phyloP scores from a whole-genome alignment of 1,140 invertebrate species.

The Zaprionus taronus region DNA sequence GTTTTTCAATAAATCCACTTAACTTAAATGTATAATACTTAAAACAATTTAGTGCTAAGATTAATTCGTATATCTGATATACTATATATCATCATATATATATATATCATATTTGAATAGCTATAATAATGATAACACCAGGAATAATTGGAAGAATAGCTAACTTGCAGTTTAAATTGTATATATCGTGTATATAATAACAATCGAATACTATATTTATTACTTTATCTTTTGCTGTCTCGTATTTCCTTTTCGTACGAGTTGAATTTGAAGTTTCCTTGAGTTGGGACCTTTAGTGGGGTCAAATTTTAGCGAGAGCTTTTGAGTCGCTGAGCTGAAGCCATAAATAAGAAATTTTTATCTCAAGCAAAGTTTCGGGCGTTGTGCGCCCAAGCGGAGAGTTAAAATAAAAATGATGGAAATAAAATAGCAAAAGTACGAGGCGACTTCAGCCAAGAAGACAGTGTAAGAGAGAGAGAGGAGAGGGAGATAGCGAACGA shows the following conservation, averaged over 20 bases:
- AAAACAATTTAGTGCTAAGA: too few relatives aligned
- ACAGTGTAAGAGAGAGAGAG: background rate
- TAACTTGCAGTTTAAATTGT: background rate
- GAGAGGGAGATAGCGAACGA: conserved; percentile 31
- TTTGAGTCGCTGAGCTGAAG: conserved; percentile 44
- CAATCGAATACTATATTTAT: background rate
- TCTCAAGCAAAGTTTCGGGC: conserved; percentile 72
- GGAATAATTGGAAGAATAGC: too few relatives aligned
- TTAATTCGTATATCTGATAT: too few relatives aligned
- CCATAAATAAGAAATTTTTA: conserved; percentile 61
- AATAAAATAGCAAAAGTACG: conserved; percentile 78
- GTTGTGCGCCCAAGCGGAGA: conserved; percentile 59
- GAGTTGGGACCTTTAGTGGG: background rate
- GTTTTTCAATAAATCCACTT: too few relatives aligned
- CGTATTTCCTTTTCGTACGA: background rate
- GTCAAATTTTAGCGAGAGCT: conserved; percentile 29
- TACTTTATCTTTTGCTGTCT: background rate
- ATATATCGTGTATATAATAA: background rate
- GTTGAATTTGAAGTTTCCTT: conserved; percentile 1
- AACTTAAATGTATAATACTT: too few relatives aligned
- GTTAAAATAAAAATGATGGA: conserved; percentile 79
- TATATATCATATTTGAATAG: too few relatives aligned
- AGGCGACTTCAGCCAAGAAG: conserved; percentile 11
- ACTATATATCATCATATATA: too few relatives aligned
- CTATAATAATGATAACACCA: too few relatives aligned